These are phyloP conservation scores for Dendronephthya gigantea DNA, from an alignment of 64 coral and sea anemone species.

Conservation along the genomic window DNA sequence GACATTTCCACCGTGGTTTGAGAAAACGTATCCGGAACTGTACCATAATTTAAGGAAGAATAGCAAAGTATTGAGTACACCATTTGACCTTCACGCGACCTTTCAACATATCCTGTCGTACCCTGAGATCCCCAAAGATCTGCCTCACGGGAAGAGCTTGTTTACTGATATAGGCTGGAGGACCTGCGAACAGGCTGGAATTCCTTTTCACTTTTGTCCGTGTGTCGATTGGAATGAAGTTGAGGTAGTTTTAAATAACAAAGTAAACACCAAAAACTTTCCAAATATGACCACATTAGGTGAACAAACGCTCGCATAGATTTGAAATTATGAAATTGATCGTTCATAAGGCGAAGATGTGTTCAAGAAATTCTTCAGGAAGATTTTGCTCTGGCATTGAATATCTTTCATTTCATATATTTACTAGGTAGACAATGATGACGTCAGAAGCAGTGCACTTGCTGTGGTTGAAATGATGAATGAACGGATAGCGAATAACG, in stretches of 20 bases:
- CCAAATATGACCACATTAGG: no score
- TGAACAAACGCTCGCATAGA: no score
- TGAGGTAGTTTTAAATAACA: not conserved
- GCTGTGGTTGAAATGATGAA: constrained; percentile 6
- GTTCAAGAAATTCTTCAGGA: no score
- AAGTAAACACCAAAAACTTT: no score
- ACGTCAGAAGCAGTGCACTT: not conserved
- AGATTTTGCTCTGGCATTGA: no score
- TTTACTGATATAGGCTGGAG: constrained; percentile 51
- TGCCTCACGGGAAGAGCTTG: constrained; percentile 48
- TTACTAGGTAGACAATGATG: not conserved
- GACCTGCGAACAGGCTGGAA: constrained; percentile 51
- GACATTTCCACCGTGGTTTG: constrained; percentile 61
- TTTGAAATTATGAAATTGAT: no score
- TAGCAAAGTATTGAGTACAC: constrained; percentile 36
- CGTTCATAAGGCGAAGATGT: no score
- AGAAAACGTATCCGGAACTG: constrained; percentile 39
- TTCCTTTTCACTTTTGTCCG: not conserved
- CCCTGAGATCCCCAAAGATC: constrained; percentile 12
- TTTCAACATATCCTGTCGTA: constrained; percentile 52
- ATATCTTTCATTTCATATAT: no score
- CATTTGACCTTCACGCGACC: constrained; percentile 65
- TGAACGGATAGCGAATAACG: not conserved
- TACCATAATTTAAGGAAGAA: constrained; percentile 37
- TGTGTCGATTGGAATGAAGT: not conserved